These are phyloP conservation scores for Bufotes viridis DNA, from an alignment of 2,797 vertebrate species.

Conservation along the genomic window DNA sequence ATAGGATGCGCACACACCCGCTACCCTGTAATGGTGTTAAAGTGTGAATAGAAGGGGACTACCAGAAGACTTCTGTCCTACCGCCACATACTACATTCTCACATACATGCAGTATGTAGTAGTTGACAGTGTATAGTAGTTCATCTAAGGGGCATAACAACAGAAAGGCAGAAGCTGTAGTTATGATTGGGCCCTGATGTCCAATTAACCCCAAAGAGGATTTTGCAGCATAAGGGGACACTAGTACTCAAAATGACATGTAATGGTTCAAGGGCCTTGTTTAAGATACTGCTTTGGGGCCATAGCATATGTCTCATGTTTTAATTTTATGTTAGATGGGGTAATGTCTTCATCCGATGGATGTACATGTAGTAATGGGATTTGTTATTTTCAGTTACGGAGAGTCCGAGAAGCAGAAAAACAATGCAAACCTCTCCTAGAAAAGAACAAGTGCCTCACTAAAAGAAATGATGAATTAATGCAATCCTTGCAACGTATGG, in stretches of 20 bases:
- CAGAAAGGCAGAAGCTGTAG: neutral
- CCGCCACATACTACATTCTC: too few species aligned
- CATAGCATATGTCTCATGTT: neutral
- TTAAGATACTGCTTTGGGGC: neutral
- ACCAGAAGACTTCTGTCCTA: too few species aligned
- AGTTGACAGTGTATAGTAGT: neutral
- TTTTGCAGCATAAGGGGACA: neutral
- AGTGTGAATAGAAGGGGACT: too few species aligned
- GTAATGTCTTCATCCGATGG: too few species aligned
- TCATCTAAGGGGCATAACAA: neutral
- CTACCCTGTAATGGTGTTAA: too few species aligned
- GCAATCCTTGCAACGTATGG: slow-evolving; percentile 91
- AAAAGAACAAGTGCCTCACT: slow-evolving; percentile 94
- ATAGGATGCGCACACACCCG: too few species aligned
- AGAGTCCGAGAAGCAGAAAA: slow-evolving; percentile 95
- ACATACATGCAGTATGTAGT: neutral
- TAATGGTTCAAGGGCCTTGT: neutral
- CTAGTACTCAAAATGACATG: neutral
- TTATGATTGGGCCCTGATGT: neutral
- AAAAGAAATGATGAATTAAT: slow-evolving; percentile 96
- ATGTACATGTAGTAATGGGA: neutral
- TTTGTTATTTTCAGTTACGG: slow-evolving; percentile 80
- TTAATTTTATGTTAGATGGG: neutral
- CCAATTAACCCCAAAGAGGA: neutral
- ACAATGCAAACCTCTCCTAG: slow-evolving; percentile 95